These are phyloP conservation scores for Ichneumon xanthorius DNA, from an alignment of 2,888 invertebrate species.

Conservation along the genomic window DNA sequence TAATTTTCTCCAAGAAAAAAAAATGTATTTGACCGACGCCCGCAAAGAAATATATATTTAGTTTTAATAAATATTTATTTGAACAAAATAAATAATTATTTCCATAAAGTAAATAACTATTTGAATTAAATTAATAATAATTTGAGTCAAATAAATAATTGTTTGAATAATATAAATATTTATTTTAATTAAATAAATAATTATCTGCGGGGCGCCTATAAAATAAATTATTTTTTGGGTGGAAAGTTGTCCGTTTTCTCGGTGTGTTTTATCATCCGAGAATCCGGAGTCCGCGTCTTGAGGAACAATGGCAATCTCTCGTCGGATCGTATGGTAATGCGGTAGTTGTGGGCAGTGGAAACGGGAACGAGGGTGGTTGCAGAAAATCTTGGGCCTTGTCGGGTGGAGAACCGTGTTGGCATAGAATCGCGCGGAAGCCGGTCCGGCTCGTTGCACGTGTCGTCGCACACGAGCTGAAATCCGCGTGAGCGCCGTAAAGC, in stretches of 20 bases:
- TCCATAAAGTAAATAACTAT: too few relatives aligned
- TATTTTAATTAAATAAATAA: too few relatives aligned
- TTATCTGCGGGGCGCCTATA: not conserved
- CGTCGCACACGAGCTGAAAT: constrained; percentile 9
- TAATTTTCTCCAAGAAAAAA: not conserved
- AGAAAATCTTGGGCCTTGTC: not conserved
- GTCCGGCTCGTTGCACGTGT: constrained; percentile 32
- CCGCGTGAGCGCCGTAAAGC: constrained; percentile 12
- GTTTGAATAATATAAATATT: too few relatives aligned
- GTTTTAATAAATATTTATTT: too few relatives aligned
- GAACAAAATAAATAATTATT: too few relatives aligned
- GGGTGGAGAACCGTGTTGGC: not conserved
- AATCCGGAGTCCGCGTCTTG: constrained; percentile 52
- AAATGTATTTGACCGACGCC: too few relatives aligned
- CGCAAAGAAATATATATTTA: too few relatives aligned
- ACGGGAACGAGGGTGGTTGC: constrained; percentile 10
- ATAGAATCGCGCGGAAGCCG: not conserved
- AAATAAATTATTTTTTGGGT: not conserved
- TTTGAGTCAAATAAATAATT: too few relatives aligned
- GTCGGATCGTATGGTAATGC: constrained; percentile 67
- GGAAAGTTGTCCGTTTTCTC: constrained; percentile 31
- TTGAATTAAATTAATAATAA: too few relatives aligned
- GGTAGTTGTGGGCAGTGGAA: constrained; percentile 37
- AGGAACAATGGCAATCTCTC: constrained; percentile 68
- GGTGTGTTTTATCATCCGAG: not conserved